These are phyloP conservation scores for Hiodon alosoides DNA, from an alignment of 2,113 vertebrate genomes.

Conservation along the genomic window DNA sequence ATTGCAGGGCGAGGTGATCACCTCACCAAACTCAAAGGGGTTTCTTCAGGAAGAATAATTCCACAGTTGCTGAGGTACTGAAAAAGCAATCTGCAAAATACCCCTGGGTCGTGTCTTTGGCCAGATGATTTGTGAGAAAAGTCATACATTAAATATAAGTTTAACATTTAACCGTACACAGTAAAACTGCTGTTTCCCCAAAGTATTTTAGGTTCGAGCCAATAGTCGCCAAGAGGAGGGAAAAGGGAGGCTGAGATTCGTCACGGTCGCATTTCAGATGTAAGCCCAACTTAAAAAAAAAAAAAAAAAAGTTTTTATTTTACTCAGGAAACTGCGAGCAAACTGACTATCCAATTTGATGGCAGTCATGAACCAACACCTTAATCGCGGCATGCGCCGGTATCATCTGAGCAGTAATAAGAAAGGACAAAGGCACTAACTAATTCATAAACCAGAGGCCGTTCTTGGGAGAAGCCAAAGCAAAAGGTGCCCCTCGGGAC, in stretches of 20 bases:
- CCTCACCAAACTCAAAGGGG: slow-evolving; percentile 65
- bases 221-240: slow-evolving; percentile 59
- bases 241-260: slow-evolving; percentile 46
- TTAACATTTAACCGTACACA: slow-evolving; percentile 73
- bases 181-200: slow-evolving; percentile 72
- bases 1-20: slow-evolving; percentile 63
- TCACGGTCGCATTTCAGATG: slow-evolving; percentile 67
- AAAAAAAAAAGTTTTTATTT: slow-evolving; percentile 29
- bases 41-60: slow-evolving; percentile 71
- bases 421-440: slow-evolving; percentile 63
- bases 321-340: slow-evolving; percentile 22
- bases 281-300: slow-evolving; percentile 34
- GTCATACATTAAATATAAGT: slow-evolving; percentile 83
- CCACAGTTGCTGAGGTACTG: slow-evolving; percentile 76
- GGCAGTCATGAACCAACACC: slow-evolving; percentile 23
- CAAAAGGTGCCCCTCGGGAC: slow-evolving; percentile 63
- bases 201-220: slow-evolving; percentile 61
- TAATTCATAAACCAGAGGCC: slow-evolving; percentile 71
- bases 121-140: slow-evolving; percentile 77
- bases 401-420: slow-evolving; percentile 54
- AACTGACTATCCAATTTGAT: slow-evolving; percentile 33
- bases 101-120: slow-evolving; percentile 77
- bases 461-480: slow-evolving; percentile 59
- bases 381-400: slow-evolving; percentile 55
- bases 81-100: slow-evolving; percentile 79